phyloP scores from a whole-genome alignment of 2,113 vertebrate genomes.

The Bolborhynchus lineola region DNA sequence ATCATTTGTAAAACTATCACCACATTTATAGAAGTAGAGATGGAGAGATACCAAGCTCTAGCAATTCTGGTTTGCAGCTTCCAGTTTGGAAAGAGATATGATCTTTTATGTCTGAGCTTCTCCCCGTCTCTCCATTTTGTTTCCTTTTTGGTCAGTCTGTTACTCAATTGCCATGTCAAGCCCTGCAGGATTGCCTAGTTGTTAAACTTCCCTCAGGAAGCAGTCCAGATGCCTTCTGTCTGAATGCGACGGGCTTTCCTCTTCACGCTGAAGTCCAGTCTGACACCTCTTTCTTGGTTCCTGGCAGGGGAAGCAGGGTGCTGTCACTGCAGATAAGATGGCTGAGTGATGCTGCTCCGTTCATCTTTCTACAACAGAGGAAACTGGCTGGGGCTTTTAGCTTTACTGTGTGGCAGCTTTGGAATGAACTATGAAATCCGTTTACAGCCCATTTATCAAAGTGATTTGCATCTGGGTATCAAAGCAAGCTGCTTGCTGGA shows the following conservation, averaged over 20 bases:
- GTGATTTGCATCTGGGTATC: neutral
- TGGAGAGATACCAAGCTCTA: neutral
- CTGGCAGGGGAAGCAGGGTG: neutral
- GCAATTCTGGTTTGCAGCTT: neutral
- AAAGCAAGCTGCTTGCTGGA: neutral
- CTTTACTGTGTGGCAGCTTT: neutral
- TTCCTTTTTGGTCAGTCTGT: neutral
- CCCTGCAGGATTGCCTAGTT: neutral
- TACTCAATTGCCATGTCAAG: fast-evolving
- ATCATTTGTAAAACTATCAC: neutral
- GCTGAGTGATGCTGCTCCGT: neutral
- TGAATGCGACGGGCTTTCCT: neutral
- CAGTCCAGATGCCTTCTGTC: neutral
- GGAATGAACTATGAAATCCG: neutral
- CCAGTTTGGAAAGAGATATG: neutral
- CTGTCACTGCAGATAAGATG: neutral
- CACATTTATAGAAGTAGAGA: neutral
- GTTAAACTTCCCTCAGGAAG: neutral
- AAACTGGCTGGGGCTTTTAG: neutral
- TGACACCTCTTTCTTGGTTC: neutral
- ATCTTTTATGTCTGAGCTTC: neutral
- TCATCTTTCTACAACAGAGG: neutral
- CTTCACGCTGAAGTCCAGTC: neutral
- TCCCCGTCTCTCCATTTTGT: fast-evolving
- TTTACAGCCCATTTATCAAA: neutral